These are phyloP conservation scores for Drosophila tani DNA, from an alignment of 1,140 invertebrate genomes.

Conservation along the genomic window DNA sequence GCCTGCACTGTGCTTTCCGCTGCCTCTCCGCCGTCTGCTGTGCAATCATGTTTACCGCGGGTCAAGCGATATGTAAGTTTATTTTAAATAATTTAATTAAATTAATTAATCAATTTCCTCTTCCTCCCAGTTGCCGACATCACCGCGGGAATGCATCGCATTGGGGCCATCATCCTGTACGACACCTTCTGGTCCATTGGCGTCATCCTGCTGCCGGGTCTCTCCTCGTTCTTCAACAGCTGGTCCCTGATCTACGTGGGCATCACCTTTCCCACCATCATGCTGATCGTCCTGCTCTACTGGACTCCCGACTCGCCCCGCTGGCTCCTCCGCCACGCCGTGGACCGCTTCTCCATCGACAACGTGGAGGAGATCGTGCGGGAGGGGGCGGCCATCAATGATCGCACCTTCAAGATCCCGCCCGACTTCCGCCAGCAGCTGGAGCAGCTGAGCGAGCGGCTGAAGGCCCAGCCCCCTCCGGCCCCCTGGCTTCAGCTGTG, in stretches of 20 bases:
- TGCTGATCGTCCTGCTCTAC: conserved; percentile 81
- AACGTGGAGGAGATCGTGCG: conserved; percentile 77
- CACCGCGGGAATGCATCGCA: conserved; percentile 80
- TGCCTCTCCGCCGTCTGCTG: conserved; percentile 83
- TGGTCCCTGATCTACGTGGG: conserved; percentile 85
- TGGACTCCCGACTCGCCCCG: conserved; percentile 85
- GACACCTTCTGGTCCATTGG: conserved; percentile 85
- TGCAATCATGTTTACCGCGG: conserved; percentile 83
- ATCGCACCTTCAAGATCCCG: conserved; percentile 77
- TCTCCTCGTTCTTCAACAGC: conserved; percentile 81
- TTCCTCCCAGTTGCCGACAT: conserved; percentile 78
- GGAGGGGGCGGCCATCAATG: conserved; percentile 79
- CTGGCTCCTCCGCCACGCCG: conserved; percentile 81
- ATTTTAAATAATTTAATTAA: no score
- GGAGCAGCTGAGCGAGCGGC: conserved; percentile 64
- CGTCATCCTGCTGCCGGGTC: conserved; percentile 83
- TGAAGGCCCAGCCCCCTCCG: conserved; percentile 60
- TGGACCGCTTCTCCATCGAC: conserved; percentile 62
- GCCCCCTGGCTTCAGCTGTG: conserved; percentile 77
- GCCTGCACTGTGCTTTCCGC: conserved; percentile 82
- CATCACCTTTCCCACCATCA: conserved; percentile 84
- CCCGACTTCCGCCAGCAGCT: conserved; percentile 76
- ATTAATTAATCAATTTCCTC: no score
- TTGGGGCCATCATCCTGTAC: conserved; percentile 84
- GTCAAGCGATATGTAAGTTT: conserved; percentile 83